A percentile compares a stretch with the other conserved stretches of the same genome.
These are phyloP conservation scores for Sphaeridia pumilis DNA, from an alignment of 2,888 invertebrate genomes.

Conservation along the genomic window DNA sequence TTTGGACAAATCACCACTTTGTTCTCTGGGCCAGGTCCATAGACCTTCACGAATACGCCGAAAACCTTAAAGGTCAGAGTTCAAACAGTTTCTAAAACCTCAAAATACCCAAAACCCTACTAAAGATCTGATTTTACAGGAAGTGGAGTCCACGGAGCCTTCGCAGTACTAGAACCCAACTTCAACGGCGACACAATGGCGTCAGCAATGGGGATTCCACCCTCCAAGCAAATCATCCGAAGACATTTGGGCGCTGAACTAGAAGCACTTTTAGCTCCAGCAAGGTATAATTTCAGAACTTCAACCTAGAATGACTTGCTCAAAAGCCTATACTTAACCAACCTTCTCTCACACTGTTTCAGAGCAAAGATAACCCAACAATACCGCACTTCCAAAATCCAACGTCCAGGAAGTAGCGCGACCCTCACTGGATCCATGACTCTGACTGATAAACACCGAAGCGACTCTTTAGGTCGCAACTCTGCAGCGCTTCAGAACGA, in stretches of 20 bases:
- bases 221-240: slow-evolving; percentile 83
- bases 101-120: too few relatives aligned
- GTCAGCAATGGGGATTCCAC: slow-evolving; percentile 75
- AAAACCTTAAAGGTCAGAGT: slow-evolving; percentile 64
- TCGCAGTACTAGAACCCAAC: slow-evolving; percentile 84
- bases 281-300: too few relatives aligned
- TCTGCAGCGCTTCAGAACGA: slow-evolving; percentile 25
- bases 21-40: slow-evolving; percentile 88
- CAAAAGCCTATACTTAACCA: too few relatives aligned
- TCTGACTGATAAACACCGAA: slow-evolving; percentile 30
- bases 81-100: too few relatives aligned
- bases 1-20: slow-evolving; percentile 92
- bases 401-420: slow-evolving; percentile 18
- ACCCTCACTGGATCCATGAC: background rate
- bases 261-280: slow-evolving; percentile 79
- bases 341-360: too few relatives aligned
- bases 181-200: slow-evolving; percentile 93
- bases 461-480: slow-evolving; percentile 32
- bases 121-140: slow-evolving; percentile 45
- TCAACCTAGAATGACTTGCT: too few relatives aligned
- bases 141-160: slow-evolving; percentile 87
- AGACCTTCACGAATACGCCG: slow-evolving; percentile 85
- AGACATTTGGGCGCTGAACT: slow-evolving; percentile 83
- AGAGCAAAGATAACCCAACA: slow-evolving; percentile 36
- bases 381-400: slow-evolving; percentile 34